Conservation (phyloP, 2,797 vertebrate species). For the Pogonophryne albipinna region DNA sequence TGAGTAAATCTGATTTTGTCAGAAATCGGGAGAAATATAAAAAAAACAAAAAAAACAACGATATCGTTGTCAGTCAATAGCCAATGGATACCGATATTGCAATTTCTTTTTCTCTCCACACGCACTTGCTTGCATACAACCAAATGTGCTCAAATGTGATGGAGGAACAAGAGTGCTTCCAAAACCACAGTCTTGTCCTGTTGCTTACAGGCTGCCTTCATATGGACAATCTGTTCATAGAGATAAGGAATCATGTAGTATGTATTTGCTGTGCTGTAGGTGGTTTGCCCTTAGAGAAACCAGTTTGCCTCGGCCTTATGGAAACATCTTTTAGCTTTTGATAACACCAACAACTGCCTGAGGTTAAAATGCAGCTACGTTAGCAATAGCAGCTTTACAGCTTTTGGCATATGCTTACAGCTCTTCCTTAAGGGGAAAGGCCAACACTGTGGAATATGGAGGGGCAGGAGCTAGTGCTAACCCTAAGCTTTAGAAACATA, state of each 20-base stretch:
- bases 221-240: too few species aligned
- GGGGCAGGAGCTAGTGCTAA: neutral
- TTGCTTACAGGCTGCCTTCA: too few species aligned
- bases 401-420: constrained; percentile 15
- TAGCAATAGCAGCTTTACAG: constrained; percentile 15
- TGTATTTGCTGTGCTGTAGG: constrained; percentile 15
- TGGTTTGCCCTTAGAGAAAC: constrained; percentile 18
- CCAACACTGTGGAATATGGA: neutral
- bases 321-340: constrained; percentile 17
- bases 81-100: too few species aligned
- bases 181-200: too few species aligned
- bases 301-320: neutral
- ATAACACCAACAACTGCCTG: constrained; percentile 40
- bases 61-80: too few species aligned
- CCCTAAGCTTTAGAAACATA: neutral
- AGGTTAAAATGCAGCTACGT: constrained; percentile 22
- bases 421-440: constrained; percentile 19
- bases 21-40: too few species aligned
- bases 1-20: too few species aligned
- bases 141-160: too few species aligned
- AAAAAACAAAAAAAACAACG: too few species aligned
- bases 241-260: neutral
- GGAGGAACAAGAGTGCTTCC: too few species aligned
- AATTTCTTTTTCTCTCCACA: too few species aligned
- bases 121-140: too few species aligned